Evolutionary conservation across 2,888 invertebrate species (phyloP), one percentile per base, ranked within the genome.

Genomic region (Apodemia duryi): DNA sequence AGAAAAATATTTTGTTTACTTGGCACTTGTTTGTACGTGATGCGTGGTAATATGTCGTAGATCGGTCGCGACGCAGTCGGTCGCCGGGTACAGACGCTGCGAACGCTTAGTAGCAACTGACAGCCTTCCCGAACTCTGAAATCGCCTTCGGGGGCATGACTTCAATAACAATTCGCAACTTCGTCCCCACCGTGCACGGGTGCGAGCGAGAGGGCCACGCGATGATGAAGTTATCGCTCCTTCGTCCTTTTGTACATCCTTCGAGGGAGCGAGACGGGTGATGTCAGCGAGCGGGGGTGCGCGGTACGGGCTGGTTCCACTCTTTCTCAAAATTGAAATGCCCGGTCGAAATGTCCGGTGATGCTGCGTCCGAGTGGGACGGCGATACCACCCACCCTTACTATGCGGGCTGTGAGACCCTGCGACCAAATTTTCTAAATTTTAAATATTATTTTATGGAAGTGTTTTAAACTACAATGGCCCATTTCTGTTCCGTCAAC

Each of bases 291-390:
- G 73, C 72, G 71, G 82, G 71, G 77, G 81, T 73, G 85, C 79
- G 86, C 80, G 81, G 81, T 81, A 74, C 80, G 85, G 76, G 82
- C 80, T 85, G 87, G 87, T 90, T 88, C 90, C 90, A 88, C 91
- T 91, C 91, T 92, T 91, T 91, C 92, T 92, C 91, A 91, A 91
- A 92, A 92, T 92, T 92, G 91, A 92, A 92, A 92, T 91, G 92
- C 91, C 91, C 91, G 92, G 91, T 91, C 92, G 91, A 91, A 92
- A 90, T 92, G 92, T 91, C 92, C 92, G 89, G 92, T 87, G 91
- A 91, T 87, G 91, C 91, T 91, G 90, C 87, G 91, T 91, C 91
- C 91, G 91, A 91, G 91, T 32, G 32, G 32, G 32, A 32, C 32
- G 32, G 32, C 32, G 32, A 32, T 86, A 91, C 83, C 88, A 86